Evolutionary conservation across 30 jellyfish, hydroid and myxozoan species (phyloP), one percentile per base, ranked within the genome.

Genomic region (Cassiopea xamachana): DNA sequence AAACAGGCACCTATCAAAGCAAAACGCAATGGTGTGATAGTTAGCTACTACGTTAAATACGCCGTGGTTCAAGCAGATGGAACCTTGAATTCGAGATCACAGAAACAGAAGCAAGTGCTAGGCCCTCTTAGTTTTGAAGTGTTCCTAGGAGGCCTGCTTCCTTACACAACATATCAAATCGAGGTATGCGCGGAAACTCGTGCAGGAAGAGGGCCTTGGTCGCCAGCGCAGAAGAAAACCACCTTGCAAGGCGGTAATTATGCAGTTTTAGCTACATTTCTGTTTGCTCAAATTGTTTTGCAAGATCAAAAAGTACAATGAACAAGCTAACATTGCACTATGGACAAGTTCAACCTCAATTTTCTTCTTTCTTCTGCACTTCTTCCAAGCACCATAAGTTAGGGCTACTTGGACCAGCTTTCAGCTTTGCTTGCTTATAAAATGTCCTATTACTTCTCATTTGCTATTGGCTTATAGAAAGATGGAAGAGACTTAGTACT

Each of bases 151-250:
- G 81, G 81, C 46, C 93, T 95, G 17, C 67, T 39, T 62, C 98
- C 92, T 17, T 91, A 60, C 73, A 95, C 99, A 18, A 16, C 69
- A 60, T 95, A 95, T 74, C 78, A 49, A 55, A 71, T 95, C 58
- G 79, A 80, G 2, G 95, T 95, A 1, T 90, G 90, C 46, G 99
- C 99, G 43, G 78, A 77, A 69, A 95, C 98, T 13, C 86, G 60
- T n/a, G 98, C 92, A 49, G 99, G 99, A 27, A 83, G 76, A 18
- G 98, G 99, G 19, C 99, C 99, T 10, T 67, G 93, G 10, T 87
- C 99, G 2, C 47, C 85, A 39, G 55, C 85, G 0, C 76, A 48
- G 1, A 70, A 60, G 13, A 94, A 75, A 60, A 64, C 83, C 15
- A 95, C 99, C 47, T 68, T 95, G 50, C 98, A 91, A 91, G 99